Conservation (phyloP, 2,113 vertebrate genomes). For the Mixornis gularis region DNA sequence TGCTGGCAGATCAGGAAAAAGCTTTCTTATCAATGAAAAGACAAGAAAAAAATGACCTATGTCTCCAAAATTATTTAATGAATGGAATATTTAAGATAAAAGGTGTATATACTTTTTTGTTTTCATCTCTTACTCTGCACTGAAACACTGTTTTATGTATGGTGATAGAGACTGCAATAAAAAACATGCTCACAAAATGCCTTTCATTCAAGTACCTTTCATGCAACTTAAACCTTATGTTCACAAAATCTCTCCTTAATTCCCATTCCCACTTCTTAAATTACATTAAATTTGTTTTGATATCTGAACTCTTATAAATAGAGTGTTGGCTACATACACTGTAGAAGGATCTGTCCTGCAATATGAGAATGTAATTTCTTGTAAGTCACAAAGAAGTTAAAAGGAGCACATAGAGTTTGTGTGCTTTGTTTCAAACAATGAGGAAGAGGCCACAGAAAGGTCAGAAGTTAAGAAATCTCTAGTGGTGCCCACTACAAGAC, state of each 20-base stretch:
- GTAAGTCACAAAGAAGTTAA: background rate
- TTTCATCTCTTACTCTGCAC: background rate
- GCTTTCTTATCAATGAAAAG: background rate
- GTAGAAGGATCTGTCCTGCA: background rate
- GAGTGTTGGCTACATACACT: background rate
- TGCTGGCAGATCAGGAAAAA: constrained; percentile 3
- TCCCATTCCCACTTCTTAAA: background rate
- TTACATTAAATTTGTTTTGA: background rate
- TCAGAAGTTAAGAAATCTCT: background rate
- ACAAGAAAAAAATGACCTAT: background rate
- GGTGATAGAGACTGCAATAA: background rate
- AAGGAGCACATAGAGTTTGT: background rate
- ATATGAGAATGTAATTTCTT: background rate
- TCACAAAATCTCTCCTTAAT: background rate
- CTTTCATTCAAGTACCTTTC: background rate
- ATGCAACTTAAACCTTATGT: background rate
- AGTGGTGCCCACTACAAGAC: background rate
- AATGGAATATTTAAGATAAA: background rate
- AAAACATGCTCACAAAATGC: background rate
- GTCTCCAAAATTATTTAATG: background rate
- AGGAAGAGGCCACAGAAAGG: background rate
- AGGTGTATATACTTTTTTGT: background rate
- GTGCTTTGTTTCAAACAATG: background rate
- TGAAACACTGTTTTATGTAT: background rate
- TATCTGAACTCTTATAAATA: background rate